Evolutionary conservation across 1,140 invertebrate genomes (phyloP).

Genomic region (Drosophila melanica): DNA sequence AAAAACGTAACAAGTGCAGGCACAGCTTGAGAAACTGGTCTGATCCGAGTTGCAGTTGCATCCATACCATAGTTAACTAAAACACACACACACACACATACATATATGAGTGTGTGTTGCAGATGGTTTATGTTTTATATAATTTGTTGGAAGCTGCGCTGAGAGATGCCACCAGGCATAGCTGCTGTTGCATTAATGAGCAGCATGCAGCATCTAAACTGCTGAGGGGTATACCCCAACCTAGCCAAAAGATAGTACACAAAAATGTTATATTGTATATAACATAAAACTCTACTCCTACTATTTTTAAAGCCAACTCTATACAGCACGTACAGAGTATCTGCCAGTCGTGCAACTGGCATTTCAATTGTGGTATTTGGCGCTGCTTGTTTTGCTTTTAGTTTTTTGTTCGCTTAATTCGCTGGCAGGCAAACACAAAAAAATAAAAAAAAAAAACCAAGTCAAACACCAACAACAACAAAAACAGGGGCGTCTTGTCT

Average conservation of each 20-base stretch:
- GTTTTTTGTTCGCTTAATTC: conserved; percentile 25
- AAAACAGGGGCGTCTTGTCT: conserved; percentile 48
- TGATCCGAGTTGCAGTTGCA: conserved; percentile 33
- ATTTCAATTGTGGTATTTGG: not conserved
- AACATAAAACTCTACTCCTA: too few species aligned
- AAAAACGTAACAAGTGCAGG: conserved; percentile 77
- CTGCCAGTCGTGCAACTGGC: not conserved
- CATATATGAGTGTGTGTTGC: not conserved
- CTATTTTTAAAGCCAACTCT: too few species aligned
- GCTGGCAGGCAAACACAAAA: conserved; percentile 21
- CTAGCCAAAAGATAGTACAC: not conserved
- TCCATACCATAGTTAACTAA: not conserved
- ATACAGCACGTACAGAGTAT: conserved; percentile 14
- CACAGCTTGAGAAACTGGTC: conserved; percentile 65
- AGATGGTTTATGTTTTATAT: conserved; percentile 73
- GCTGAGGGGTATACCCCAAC: conserved; percentile 17
- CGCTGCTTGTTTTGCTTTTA: conserved; percentile 14
- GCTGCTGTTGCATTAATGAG: conserved; percentile 50
- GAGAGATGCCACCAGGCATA: conserved; percentile 60
- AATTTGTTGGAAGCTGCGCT: conserved; percentile 59
- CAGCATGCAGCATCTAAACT: conserved; percentile 28
- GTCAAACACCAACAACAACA: conserved; percentile 8
- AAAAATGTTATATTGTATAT: too few species aligned
- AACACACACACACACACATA: conserved; percentile 8
- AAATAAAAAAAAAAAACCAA: conserved; percentile 25